A percentile compares a stretch with the other conserved stretches of the same genome.
Evolutionary conservation across 2,888 invertebrate genomes (phyloP).

Genomic region (Epistrophe grossulariae): DNA sequence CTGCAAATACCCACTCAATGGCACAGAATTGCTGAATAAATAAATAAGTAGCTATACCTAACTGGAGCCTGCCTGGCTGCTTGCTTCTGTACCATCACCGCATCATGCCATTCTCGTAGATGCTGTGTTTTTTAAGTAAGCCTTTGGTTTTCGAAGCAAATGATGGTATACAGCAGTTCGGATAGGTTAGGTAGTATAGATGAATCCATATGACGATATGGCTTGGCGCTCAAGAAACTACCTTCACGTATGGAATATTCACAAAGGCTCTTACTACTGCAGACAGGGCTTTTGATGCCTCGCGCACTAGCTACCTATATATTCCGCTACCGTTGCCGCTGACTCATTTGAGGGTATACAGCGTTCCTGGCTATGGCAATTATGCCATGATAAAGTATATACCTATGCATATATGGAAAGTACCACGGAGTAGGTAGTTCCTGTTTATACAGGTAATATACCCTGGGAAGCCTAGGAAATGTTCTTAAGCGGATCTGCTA

Average conservation of each 20-base stretch:
- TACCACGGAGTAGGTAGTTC: constrained; percentile 30
- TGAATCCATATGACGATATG: neutral
- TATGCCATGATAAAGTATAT: constrained; percentile 56
- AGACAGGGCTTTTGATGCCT: too few species aligned
- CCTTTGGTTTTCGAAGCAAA: constrained; percentile 55
- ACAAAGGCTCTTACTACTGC: constrained; percentile 13
- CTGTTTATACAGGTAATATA: constrained; percentile 29
- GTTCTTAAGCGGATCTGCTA: constrained; percentile 70
- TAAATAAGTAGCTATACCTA: constrained; percentile 65
- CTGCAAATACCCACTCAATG: constrained; percentile 72
- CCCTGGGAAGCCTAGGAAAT: constrained; percentile 37
- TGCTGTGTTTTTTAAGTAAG: constrained; percentile 23
- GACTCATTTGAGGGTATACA: constrained; percentile 57
- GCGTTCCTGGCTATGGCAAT: constrained; percentile 59
- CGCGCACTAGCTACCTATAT: constrained; percentile 1
- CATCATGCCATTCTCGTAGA: neutral
- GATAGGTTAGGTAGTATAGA: neutral
- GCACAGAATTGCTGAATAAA: constrained; percentile 71
- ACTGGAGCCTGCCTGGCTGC: constrained; percentile 1
- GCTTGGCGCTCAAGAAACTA: constrained; percentile 50
- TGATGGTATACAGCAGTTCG: constrained; percentile 7
- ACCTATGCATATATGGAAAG: neutral
- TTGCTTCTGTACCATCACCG: neutral
- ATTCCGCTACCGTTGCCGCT: constrained; percentile 23
- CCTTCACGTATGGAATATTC: constrained; percentile 32